phyloP scores from a whole-genome alignment of 2,113 vertebrate species.

The Brachypodius melanocephalos region DNA sequence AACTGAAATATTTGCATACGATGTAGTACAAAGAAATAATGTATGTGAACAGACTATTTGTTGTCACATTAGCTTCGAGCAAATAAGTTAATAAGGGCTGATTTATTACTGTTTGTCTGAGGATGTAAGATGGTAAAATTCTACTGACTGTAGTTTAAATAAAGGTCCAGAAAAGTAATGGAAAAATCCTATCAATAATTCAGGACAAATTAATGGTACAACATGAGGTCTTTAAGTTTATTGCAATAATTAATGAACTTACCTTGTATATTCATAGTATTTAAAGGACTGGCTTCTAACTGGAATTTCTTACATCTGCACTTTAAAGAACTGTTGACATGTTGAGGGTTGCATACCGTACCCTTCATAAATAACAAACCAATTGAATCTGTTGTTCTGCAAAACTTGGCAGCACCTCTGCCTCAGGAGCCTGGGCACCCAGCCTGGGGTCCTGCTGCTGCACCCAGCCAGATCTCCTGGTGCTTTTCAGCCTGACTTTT shows the following conservation, averaged over 20 bases:
- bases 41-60: conserved; percentile 11
- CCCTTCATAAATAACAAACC: background rate
- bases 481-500: background rate
- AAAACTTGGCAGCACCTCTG: background rate
- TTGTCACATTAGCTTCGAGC: conserved; percentile 6
- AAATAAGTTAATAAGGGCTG: background rate
- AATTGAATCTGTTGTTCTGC: background rate
- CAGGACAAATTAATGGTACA: background rate
- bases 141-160: background rate
- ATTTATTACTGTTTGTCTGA: background rate
- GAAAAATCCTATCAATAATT: background rate
- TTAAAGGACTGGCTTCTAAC: background rate
- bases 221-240: background rate
- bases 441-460: background rate
- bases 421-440: fast-evolving
- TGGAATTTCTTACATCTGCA: background rate
- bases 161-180: background rate
- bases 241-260: background rate
- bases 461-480: background rate
- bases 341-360: background rate
- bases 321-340: background rate
- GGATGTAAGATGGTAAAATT: background rate
- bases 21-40: conserved; percentile 23
- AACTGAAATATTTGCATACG: conserved; percentile 4
- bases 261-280: background rate